Conservation (phyloP, 2,797 vertebrate genomes). For the Vipera ursinii region DNA sequence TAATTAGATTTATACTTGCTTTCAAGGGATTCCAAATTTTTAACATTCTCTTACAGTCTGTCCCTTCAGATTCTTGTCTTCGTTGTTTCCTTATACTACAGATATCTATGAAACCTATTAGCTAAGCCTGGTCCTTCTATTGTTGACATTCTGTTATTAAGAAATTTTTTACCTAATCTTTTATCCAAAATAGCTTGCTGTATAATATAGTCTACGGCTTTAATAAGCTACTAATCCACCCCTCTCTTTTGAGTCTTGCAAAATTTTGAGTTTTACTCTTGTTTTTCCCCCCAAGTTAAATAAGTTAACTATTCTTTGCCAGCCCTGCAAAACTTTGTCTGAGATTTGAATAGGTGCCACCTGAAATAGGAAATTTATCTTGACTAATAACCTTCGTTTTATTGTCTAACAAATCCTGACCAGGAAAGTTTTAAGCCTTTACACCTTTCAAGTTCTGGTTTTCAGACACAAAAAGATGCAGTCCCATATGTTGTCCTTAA, state of each 20-base stretch:
- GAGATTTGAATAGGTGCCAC: neutral
- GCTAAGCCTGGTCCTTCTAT: neutral
- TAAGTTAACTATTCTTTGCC: neutral
- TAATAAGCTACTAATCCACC: neutral
- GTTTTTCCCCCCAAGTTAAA: neutral
- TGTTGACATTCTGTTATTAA: neutral
- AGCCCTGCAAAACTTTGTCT: neutral
- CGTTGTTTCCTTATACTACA: neutral
- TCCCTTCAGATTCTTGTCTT: neutral
- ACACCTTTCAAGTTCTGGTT: neutral
- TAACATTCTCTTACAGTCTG: neutral
- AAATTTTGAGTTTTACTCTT: neutral
- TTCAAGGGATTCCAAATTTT: neutral
- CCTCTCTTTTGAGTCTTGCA: neutral
- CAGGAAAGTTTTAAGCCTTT: neutral
- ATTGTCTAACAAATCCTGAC: neutral
- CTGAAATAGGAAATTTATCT: neutral
- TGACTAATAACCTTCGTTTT: neutral
- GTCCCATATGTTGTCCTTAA: neutral
- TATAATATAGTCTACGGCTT: neutral
- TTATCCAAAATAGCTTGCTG: neutral
- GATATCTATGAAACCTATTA: neutral
- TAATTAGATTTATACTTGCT: neutral
- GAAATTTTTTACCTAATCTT: neutral
- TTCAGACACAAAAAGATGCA: neutral